phyloP scores from a whole-genome alignment of 2,797 vertebrate genomes.

The Rachycentron canadum region DNA sequence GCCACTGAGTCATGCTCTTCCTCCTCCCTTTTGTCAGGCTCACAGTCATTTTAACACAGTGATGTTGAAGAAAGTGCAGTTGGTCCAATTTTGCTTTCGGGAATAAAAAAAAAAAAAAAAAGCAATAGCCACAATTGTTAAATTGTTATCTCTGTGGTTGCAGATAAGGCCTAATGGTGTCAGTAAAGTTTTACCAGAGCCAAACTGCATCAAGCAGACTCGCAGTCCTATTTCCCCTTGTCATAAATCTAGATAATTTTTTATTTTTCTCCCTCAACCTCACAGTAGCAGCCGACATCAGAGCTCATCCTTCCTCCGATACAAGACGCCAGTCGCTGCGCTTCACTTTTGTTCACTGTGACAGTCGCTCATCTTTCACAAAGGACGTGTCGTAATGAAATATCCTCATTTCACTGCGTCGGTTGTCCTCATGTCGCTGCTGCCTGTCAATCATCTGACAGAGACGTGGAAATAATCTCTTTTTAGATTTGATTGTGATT shows the following conservation, averaged over 20 bases:
- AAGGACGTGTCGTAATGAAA: slow-evolving; percentile 18
- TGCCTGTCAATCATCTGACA: slow-evolving; percentile 11
- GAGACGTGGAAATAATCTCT: neutral
- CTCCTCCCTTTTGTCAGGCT: neutral
- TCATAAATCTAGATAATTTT: neutral
- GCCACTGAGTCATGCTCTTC: neutral
- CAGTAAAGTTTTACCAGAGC: neutral
- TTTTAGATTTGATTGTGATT: neutral
- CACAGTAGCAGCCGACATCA: neutral
- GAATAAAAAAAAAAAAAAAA: too few relatives aligned
- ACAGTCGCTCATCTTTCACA: slow-evolving; percentile 1
- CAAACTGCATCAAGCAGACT: neutral
- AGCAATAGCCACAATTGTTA: too few relatives aligned
- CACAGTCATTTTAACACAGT: neutral
- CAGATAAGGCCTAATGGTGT: neutral
- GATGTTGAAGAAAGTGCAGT: too few relatives aligned
- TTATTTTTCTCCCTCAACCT: neutral
- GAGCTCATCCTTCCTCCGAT: slow-evolving; percentile 6
- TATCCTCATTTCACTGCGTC: neutral
- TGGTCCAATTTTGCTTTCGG: too few relatives aligned
- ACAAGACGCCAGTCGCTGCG: neutral
- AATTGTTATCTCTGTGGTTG: neutral
- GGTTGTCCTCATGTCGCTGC: slow-evolving; percentile 1
- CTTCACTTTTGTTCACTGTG: slow-evolving; percentile 7
- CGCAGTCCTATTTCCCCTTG: neutral